Base-by-base conservation (phyloP, 1,140 invertebrate genomes). In the Philopotamus ludificatus region DNA sequence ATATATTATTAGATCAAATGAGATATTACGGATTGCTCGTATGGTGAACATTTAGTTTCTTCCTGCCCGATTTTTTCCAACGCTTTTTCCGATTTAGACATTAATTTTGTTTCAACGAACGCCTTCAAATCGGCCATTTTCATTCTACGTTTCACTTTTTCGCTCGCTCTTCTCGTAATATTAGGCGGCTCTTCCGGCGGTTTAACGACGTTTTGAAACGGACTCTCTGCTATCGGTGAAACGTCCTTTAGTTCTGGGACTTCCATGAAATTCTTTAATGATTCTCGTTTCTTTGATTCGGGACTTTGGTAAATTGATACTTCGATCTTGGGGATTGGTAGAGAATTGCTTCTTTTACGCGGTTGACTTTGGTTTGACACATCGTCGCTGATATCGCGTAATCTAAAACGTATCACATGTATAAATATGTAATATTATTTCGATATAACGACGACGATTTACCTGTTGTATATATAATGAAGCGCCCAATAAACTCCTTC, bases 401-500 rank as follows among this genome's bases (percentile, higher is more conserved):
- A 79, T 72, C 92, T 93, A 55, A 54, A 49, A 49, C 47, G 20
- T 15, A 4, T 49, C 8, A 18, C 16, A 49, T 4, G 25, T 12
- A 25, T 3, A 2, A n/a, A 20, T 7, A 51, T 7, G 39, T 3
- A 18, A 49, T 18, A 49, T 16, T 16, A 34, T 28, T 28, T 28
- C 3, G 22, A 54, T 26, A 61, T 44, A 63, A 7, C n/a, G n/a
- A 45, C 3, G 15, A 15, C 8, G 22, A 23, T 20, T 21, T 76
- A 92, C 92, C 93, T 86, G 73, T 94, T 91, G 70, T 92, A 91
- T 44, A 96, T 79, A 79, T 90, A 99, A 75, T 95, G 90, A n/a
- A 99, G 77, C 22, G 93, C 94, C 97, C 97, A 99, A 79, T 91
- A 94, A 22, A 98, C 89, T 1, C 97, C 97, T 78, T 99, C 96